Evolutionary conservation across 2,113 vertebrate species (phyloP), one percentile per base, ranked within the genome.

Genomic region (Dicentrarchus labrax): DNA sequence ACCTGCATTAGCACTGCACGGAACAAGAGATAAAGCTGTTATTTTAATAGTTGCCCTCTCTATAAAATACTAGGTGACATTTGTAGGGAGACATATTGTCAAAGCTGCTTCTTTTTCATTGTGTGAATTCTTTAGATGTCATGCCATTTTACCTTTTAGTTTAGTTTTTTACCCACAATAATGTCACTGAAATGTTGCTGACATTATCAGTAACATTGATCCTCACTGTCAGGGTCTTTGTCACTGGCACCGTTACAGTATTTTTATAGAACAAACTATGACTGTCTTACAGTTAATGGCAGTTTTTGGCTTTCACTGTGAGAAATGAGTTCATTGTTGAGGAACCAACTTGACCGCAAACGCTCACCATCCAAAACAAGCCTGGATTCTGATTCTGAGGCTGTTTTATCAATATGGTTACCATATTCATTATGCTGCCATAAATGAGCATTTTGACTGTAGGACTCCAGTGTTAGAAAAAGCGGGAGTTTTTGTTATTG

Each of bases 151-250:
- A 16, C 43, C 43, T 11, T 60, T 36, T 74, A 15, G 22, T 22
- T 53, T 30, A n/a, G n/a, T 39, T 38, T 51, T 73, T 60, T 30
- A 47, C 4, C 43, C 38, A 17, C 8, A 54, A 17, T 72, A 57
- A 72, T 56, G 50, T 47, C 68, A 43, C 21, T 72, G 51, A 72
- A 56, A 71, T 65, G 48, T 41, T 39, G 21, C 21, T 13, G 36
- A 47, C 64, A 48, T 60, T 70, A 60, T 78, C 54, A 51, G 54
- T 6, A 16, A 12, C 41, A 3, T 22, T 69, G n/a, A 41, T 39
- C 65, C 24, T 70, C 56, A 61, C 15, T 10, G 2, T 56, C 30
- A 60, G 8, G 16, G 19, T 38, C 13, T 62, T 15, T 51, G 43
- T 50, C 45, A 41, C 19, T 36, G 45, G 22, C 5, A 16, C 68